A percentile compares a stretch with the other conserved stretches of the same genome.
These are phyloP conservation scores for Misgurnus anguillicaudatus DNA, from an alignment of 2,113 vertebrate genomes.

Conservation along the genomic window DNA sequence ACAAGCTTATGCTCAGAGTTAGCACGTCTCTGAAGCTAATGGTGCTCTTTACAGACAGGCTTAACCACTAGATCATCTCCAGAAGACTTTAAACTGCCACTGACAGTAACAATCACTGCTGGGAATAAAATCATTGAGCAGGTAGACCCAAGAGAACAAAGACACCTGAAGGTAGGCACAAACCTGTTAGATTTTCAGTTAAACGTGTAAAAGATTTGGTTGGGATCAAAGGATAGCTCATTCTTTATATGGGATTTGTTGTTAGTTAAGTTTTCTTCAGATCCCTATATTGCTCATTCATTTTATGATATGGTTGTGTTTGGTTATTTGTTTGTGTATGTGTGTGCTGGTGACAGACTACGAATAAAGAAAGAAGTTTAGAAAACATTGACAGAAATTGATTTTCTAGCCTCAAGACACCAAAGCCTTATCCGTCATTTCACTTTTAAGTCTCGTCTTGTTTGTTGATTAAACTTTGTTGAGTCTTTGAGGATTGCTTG, in stretches of 20 bases:
- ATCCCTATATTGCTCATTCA: neutral
- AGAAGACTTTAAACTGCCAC: conserved; percentile 65
- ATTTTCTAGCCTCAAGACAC: conserved; percentile 19
- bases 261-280: neutral
- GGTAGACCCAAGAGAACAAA: neutral
- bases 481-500: conserved; percentile 9
- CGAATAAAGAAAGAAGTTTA: neutral
- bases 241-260: neutral
- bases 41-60: conserved; percentile 64
- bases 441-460: neutral
- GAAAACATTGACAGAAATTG: conserved; percentile 15
- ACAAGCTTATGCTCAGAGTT: conserved; percentile 72
- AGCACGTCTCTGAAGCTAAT: conserved; percentile 71
- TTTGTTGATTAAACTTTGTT: conserved; percentile 18
- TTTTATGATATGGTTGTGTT: neutral
- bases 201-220: neutral
- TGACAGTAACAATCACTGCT: conserved; percentile 67
- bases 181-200: neutral
- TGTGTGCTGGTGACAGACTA: neutral
- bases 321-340: conserved; percentile 1
- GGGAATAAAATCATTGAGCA: conserved; percentile 65
- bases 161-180: conserved; percentile 77
- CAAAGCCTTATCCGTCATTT: conserved; percentile 1
- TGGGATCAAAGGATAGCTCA: neutral
- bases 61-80: conserved; percentile 66